Conservation (phyloP, 2,797 vertebrate genomes). For the Pangasius krempfi region DNA sequence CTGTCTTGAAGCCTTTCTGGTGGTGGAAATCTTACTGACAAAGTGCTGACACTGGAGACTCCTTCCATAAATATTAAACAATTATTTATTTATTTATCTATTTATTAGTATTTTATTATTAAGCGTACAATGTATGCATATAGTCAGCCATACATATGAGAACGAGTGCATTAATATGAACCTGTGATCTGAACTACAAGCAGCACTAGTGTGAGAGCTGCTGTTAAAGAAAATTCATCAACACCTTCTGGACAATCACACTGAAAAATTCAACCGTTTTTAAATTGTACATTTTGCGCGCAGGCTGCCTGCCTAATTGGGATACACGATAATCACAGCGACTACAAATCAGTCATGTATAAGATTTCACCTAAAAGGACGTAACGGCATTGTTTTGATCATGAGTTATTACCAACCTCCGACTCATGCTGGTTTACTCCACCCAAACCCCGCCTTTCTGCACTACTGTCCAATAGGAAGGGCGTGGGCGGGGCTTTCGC, state of each 20-base stretch:
- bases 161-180: not conserved
- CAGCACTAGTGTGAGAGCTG: not conserved
- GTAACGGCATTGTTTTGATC: not conserved
- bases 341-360: not conserved
- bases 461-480: conserved; percentile 22
- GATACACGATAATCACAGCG: not conserved
- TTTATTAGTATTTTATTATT: not conserved
- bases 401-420: conserved; percentile 13
- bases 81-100: not conserved
- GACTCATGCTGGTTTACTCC: conserved; percentile 40
- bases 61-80: not conserved
- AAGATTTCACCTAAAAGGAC: not conserved
- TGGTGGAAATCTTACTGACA: not conserved
- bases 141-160: not conserved
- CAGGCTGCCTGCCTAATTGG: too few relatives aligned
- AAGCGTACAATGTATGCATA: too few relatives aligned
- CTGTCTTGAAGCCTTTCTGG: not conserved
- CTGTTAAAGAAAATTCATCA: not conserved
- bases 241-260: not conserved
- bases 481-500: not conserved
- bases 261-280: not conserved
- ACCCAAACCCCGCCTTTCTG: conserved; percentile 2
- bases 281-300: not conserved
- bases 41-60: not conserved
- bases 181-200: not conserved